Base-by-base conservation (phyloP, 2,888 invertebrate species). In the Diaprepes abbreviatus region DNA sequence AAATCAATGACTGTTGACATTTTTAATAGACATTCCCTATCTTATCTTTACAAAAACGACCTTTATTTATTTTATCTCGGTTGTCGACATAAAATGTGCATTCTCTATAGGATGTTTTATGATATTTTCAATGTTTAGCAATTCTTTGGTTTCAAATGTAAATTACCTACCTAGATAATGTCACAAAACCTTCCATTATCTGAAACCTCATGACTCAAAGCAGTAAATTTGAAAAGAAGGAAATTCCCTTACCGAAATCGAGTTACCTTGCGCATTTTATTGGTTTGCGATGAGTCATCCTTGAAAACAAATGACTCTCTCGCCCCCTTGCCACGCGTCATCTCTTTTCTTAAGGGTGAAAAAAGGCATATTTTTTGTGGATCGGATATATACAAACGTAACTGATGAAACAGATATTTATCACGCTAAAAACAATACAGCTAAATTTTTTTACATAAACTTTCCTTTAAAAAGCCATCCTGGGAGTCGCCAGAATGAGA, bases 231-330 rank as follows among this genome's bases (percentile, higher is more conserved):
- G 38, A 38, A 19, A 50, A 0, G 9, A 14, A 55, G 38, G 38
- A 14, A 55, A 55, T 38, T 55, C 38, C 55, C 55, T 45, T 33
- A 24, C 17, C 16, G 14, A 40, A 59, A 59, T 45, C 59, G 33
- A 59, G 45, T 59, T 59, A 59, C 59, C 31, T 43, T 55, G 38
- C 45, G 10, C 14, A 28, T 59, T 59, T 59, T 59, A 59, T 59
- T 45, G 59, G 59, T 59, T 59, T 45, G 3, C 43, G 59, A 59
- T 63, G 63, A 63, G 52, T 63, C 63, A 63, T 21, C 52, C 52
- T 36, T 31, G 40, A 38, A 62, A 57, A 63, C 38, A 54, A 63
- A 54, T 40, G 50, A 52, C 28, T 38, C 50, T 63, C 31, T 63
- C 40, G 31, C 38, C 52, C 50, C 54, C 24, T 36, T 31, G 40